Base-by-base conservation (phyloP, 2,797 vertebrate genomes). In the Remorina albescens region DNA sequence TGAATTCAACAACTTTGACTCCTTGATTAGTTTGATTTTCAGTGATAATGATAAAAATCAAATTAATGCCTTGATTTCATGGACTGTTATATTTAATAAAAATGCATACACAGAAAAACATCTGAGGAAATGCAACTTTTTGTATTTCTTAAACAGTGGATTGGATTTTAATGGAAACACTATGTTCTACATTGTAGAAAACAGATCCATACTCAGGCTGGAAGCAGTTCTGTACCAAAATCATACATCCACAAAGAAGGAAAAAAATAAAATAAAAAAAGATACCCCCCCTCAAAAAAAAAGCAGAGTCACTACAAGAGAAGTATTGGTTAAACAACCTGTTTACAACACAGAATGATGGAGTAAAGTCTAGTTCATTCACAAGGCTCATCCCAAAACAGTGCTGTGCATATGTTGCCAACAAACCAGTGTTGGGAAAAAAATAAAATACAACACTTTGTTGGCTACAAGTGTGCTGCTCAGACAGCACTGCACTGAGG, bases 131-230 rank as follows among this genome's bases (percentile, higher is more conserved):
- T 2, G 0, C 0, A 1, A 23, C 13, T 78, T 6, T 2, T 51
- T 79, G 62, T 46, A 66, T 79, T 80, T 74, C 55, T 59, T 60
- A 23, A 75, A 82, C 70, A 75, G n/a, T n/a, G n/a, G n/a, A n/a
- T n/a, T n/a, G n/a, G n/a, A n/a, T n/a, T n/a, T n/a, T n/a, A n/a
- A 34, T 55, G 46, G 26, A 68, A 81, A 67, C 57, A 56, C 5
- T 49, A n/a, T n/a, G 23, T 56, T 69, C 51, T 80, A 74, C 78
- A 64, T 2, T 54, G 57, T 70, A 83, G 71, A 80, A 81, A 66
- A 28, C 3, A 2, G 36, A 32, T 57, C 1, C 2, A 42, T 47
- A 59, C 63, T 66, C 54, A 50, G 21, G 65, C 64, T 46, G 26
- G 21, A 58, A 0, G 5, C 30, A n/a, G 10, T 42, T 1, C 21